These are phyloP conservation scores for Drosophila watanabei DNA, from an alignment of 1,140 invertebrate species.

Conservation along the genomic window DNA sequence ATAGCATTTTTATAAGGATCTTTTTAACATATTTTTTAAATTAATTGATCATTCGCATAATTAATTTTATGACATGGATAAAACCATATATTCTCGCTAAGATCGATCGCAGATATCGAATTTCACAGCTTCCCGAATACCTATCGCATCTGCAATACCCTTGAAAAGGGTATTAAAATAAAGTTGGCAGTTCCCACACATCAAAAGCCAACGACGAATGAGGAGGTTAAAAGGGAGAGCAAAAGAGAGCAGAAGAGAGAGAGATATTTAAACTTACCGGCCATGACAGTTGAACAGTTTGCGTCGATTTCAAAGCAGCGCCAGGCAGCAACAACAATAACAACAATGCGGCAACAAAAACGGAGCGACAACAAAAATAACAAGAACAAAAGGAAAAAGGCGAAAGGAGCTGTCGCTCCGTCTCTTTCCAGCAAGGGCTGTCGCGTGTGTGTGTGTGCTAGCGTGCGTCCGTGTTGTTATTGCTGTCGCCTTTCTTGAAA, in stretches of 20 bases:
- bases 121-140: not conserved
- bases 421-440: conserved; percentile 37
- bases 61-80: too few species aligned
- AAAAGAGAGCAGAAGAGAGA: conserved; percentile 9
- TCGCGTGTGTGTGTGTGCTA: conserved; percentile 31
- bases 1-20: not conserved
- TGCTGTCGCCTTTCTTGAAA: conserved; percentile 43
- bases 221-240: conserved; percentile 19
- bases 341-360: conserved; percentile 49
- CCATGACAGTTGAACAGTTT: conserved; percentile 86
- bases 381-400: conserved; percentile 61
- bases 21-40: not conserved
- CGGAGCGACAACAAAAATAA: conserved; percentile 58
- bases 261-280: conserved; percentile 79
- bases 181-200: conserved; percentile 35
- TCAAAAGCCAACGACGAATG: conserved; percentile 28
- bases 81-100: not conserved
- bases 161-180: conserved; percentile 19
- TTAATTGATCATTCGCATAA: not conserved
- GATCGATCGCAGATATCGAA: conserved; percentile 1
- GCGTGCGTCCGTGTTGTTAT: conserved; percentile 43
- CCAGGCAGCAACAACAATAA: conserved; percentile 51
- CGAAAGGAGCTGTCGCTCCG: conserved; percentile 63
- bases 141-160: not conserved
- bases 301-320: conserved; percentile 67